These are phyloP conservation scores for Psephotus haematonotus DNA, from an alignment of 2,113 vertebrate species.

Conservation along the genomic window DNA sequence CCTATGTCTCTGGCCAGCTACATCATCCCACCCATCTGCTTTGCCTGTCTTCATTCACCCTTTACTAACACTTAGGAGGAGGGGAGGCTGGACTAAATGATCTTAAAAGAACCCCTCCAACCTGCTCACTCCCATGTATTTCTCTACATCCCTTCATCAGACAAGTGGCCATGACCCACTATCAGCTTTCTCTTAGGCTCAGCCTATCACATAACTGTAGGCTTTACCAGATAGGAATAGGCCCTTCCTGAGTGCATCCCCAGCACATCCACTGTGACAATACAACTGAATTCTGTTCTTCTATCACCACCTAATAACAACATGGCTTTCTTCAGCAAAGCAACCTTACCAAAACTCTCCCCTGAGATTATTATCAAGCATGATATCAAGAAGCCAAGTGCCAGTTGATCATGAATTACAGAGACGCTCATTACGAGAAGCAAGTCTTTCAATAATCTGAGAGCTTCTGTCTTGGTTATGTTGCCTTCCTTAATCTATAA, in stretches of 20 bases:
- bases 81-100: background rate
- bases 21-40: background rate
- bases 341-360: background rate
- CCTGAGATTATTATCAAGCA: background rate
- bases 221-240: background rate
- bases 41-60: background rate
- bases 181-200: background rate
- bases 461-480: background rate
- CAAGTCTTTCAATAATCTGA: background rate
- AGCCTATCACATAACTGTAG: background rate
- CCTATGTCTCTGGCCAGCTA: background rate
- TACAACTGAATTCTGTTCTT: background rate
- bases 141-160: background rate
- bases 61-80: background rate
- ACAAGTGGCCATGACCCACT: rapidly evolving
- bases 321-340: background rate
- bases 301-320: background rate
- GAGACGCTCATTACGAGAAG: background rate
- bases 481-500: background rate
- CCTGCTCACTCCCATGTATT: background rate
- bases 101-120: background rate
- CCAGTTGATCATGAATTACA: background rate
- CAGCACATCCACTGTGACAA: background rate
- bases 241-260: background rate
- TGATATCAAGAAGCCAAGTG: background rate